Evolutionary conservation across 1,140 invertebrate genomes (phyloP), one percentile per base, ranked within the genome.

Genomic region (Alviniconcha marisindica): DNA sequence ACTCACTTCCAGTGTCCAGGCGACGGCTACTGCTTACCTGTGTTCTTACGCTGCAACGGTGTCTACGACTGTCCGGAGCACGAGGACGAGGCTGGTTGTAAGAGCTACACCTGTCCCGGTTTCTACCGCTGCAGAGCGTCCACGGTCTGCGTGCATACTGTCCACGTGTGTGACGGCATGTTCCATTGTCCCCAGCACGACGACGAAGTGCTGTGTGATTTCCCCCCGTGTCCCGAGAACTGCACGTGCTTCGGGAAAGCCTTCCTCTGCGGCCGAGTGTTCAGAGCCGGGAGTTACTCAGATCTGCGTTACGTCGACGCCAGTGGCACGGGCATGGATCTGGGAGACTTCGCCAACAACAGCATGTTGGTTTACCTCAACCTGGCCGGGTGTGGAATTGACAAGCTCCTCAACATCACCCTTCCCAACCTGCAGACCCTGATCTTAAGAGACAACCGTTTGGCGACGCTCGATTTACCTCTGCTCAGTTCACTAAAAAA

Each of bases 181-280:
- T 66, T 33, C 60, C 60, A 66, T n/a, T 66, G 60, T 66, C 60
- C 60, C 1, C n/a, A 21, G 60, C 60, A 66, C 28, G 60, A 66
- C 31, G 60, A 66, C 36, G 60, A 66, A 21, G 2, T 66, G 60
- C 28, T 66, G 2, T 66, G 60, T 33, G 60, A 33, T 10, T 5
- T 66, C n/a, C 10, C 60, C 31, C n/a, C n/a, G n/a, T 66, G 60
- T 21, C 60, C 60, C 10, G 3, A 33, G 24, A 66, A 31, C n/a
- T 66, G 60, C 60, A 33, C 60, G 3, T 66, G 60, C 60, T 31
- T 33, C 4, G 60, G 60, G 18, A 5, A 33, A 31, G 60, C 60
- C 10, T 66, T 66, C 31, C 1, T 66, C 28, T 66, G 60, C 18
- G 5, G 4, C 10, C 28, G 60, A 31, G 5, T 10, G n/a, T 66